Evolutionary conservation across 2,888 invertebrate genomes (phyloP).

Genomic region (Branchipolynoe longqiensis): DNA sequence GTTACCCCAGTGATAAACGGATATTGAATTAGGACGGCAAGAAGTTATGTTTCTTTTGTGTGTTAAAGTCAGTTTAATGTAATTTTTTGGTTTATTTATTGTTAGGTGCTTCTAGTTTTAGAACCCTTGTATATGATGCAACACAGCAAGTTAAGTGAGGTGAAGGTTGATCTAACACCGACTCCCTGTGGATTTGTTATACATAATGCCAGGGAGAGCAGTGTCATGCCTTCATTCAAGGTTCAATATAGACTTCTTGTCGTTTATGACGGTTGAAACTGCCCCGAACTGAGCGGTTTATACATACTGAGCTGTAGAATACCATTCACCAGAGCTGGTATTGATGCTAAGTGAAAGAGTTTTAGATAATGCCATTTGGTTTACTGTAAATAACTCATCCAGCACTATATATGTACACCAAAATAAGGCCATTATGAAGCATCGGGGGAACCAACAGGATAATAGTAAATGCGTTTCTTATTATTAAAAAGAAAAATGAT

Average conservation of each 20-base stretch:
- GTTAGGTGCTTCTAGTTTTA: constrained; percentile 30
- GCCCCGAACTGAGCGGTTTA: constrained; percentile 1
- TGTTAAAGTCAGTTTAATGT: background rate
- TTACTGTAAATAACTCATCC: constrained; percentile 7
- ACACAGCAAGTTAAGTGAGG: background rate
- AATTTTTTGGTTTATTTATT: constrained; percentile 17
- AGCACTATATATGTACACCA: background rate
- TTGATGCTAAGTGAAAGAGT: background rate
- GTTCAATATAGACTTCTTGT: background rate
- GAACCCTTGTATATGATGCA: background rate
- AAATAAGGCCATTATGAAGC: background rate
- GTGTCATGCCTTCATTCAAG: background rate
- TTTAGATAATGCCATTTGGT: background rate
- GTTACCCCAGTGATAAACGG: too few relatives aligned
- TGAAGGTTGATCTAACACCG: background rate
- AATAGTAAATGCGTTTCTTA: background rate
- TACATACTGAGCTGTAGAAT: constrained; percentile 32
- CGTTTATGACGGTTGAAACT: background rate
- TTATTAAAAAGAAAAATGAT: background rate
- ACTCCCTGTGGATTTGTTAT: background rate
- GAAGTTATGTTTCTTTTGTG: too few relatives aligned
- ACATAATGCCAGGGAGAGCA: background rate
- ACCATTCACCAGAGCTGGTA: too few relatives aligned
- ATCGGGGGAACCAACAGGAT: constrained; percentile 12
- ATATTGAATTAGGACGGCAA: too few relatives aligned